These are phyloP conservation scores for Microcaecilia unicolor DNA, from an alignment of 2,797 vertebrate genomes.

Conservation along the genomic window DNA sequence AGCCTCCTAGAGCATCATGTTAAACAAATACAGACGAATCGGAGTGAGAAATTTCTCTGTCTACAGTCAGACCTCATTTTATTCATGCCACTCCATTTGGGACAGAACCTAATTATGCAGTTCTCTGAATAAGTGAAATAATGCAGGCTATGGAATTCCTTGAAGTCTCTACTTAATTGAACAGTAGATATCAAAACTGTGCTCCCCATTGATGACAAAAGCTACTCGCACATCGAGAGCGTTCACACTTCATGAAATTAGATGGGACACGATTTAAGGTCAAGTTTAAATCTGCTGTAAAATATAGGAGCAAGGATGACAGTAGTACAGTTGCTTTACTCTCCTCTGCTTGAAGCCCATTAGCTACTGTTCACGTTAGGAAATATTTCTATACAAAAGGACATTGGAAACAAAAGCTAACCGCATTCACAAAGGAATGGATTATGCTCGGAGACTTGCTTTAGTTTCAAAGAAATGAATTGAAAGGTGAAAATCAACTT, in stretches of 20 bases:
- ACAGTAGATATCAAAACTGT: conserved; percentile 15
- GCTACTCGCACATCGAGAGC: neutral
- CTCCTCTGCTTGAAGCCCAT: too few relatives aligned
- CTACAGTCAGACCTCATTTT: conserved; percentile 33
- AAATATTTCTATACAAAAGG: too few relatives aligned
- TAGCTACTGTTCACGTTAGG: too few relatives aligned
- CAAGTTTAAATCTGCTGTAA: too few relatives aligned
- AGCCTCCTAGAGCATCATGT: neutral
- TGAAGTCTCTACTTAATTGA: conserved; percentile 21
- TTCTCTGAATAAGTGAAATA: conserved; percentile 37
- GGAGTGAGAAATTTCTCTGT: conserved; percentile 28
- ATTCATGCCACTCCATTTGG: conserved; percentile 30
- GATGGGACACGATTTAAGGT: neutral
- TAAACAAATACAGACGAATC: conserved; percentile 14
- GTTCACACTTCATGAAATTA: conserved; percentile 1
- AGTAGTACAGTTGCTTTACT: too few relatives aligned
- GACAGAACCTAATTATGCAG: conserved; percentile 37
- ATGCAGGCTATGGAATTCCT: conserved; percentile 36
- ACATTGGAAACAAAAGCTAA: too few relatives aligned
- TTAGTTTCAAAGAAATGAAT: too few relatives aligned
- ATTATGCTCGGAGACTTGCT: too few relatives aligned
- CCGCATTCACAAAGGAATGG: too few relatives aligned
- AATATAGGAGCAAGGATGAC: too few relatives aligned
- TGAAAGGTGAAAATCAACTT: too few relatives aligned
- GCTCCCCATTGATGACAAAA: too few relatives aligned